phyloP scores from a whole-genome alignment of 2,113 vertebrate genomes.

The Electrona antarctica region DNA sequence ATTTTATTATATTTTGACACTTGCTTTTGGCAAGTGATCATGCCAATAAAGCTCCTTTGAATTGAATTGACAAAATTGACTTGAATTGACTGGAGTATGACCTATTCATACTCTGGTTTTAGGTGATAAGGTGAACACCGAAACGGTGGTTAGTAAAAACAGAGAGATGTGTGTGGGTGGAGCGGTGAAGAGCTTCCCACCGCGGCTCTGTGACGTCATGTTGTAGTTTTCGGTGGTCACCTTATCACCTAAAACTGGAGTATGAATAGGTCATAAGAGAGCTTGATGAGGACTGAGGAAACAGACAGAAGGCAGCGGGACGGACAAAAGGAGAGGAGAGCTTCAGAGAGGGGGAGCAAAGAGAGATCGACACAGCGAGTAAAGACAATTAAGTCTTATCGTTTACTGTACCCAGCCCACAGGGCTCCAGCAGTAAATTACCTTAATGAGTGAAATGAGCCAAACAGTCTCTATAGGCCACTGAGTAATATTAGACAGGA shows the following conservation, averaged over 20 bases:
- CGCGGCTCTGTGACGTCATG: too few relatives aligned
- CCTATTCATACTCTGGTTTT: too few relatives aligned
- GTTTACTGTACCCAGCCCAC: conserved; percentile 32
- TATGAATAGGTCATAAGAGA: not conserved
- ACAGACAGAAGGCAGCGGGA: not conserved
- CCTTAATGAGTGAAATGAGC: conserved; percentile 38
- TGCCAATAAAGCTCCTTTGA: too few relatives aligned
- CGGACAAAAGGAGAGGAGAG: not conserved
- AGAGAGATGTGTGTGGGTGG: not conserved
- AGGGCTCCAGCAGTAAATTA: conserved; percentile 47
- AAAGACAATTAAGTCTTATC: conserved; percentile 27
- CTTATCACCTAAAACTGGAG: conserved; percentile 7
- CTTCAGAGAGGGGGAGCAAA: too few relatives aligned
- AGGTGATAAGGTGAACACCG: too few relatives aligned
- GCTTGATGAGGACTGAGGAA: too few relatives aligned
- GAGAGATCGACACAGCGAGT: conserved; percentile 38
- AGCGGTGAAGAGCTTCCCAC: not conserved
- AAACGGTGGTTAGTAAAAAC: not conserved
- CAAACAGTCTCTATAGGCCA: conserved; percentile 1
- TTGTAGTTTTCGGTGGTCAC: not conserved
- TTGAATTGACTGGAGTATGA: too few relatives aligned
- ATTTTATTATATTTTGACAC: too few relatives aligned
- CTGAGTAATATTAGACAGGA: conserved; percentile 22
- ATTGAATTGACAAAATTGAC: too few relatives aligned
- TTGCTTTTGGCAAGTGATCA: too few relatives aligned